Evolutionary conservation across 2,797 vertebrate genomes (phyloP).

Genomic region (Smutsia temminckii): DNA sequence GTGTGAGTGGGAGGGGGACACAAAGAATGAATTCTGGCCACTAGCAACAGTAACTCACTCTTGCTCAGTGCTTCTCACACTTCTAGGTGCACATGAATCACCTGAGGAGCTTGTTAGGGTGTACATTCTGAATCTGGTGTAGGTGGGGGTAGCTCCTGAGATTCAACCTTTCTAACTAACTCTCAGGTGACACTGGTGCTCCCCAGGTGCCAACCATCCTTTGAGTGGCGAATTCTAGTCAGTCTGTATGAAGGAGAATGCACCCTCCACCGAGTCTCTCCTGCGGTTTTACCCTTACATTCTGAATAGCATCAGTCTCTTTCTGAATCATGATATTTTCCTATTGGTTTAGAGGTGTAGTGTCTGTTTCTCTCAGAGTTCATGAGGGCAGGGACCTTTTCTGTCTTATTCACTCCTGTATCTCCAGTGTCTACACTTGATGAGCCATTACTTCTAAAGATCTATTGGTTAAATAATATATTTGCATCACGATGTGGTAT

Average conservation of each 20-base stretch:
- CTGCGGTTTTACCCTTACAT: neutral
- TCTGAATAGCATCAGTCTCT: neutral
- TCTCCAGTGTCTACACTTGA: neutral
- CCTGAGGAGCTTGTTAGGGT: neutral
- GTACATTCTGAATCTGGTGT: neutral
- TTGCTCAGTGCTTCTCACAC: neutral
- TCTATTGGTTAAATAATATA: neutral
- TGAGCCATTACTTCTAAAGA: neutral
- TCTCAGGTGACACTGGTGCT: neutral
- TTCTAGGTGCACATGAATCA: neutral
- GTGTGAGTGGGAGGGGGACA: neutral
- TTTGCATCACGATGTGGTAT: neutral
- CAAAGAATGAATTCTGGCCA: neutral
- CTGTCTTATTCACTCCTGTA: neutral
- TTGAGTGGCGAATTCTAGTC: neutral
- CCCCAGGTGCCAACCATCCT: rapidly evolving
- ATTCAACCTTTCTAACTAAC: neutral
- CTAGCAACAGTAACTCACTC: neutral
- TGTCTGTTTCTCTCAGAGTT: neutral
- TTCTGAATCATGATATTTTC: neutral
- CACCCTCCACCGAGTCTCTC: rapidly evolving
- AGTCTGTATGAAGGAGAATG: rapidly evolving
- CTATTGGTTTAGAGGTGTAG: neutral
- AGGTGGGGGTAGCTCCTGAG: neutral
- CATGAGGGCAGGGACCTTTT: neutral